These are phyloP conservation scores for Aix galericulata DNA, from an alignment of 2,113 vertebrate species.

Conservation along the genomic window DNA sequence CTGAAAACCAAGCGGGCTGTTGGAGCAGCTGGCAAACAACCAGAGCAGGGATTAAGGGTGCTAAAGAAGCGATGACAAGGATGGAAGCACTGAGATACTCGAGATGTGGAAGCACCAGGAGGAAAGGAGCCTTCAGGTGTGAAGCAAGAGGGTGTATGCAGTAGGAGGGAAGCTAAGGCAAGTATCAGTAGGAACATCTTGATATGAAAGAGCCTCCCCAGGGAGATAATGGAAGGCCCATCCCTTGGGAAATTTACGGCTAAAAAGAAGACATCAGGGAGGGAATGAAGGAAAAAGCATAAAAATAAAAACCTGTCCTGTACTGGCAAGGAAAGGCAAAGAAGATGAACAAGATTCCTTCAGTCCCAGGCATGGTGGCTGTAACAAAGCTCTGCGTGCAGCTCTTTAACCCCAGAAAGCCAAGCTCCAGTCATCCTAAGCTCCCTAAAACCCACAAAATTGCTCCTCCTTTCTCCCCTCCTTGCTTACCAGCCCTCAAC, in stretches of 20 bases:
- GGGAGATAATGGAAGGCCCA: background rate
- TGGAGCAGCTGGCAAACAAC: background rate
- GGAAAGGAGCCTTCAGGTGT: background rate
- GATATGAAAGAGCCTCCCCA: background rate
- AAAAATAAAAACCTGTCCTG: background rate
- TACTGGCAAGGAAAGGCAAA: background rate
- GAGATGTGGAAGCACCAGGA: background rate
- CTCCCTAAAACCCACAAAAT: background rate
- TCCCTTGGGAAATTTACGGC: background rate
- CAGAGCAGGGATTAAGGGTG: background rate
- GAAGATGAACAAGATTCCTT: background rate
- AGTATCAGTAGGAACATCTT: background rate
- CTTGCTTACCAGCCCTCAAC: background rate
- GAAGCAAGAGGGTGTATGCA: background rate
- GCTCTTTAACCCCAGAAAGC: background rate
- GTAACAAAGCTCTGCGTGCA: background rate
- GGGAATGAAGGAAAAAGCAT: background rate
- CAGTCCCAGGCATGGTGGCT: background rate
- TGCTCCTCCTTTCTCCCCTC: background rate
- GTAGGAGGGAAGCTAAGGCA: background rate
- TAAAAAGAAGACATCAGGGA: background rate
- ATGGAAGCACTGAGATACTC: background rate
- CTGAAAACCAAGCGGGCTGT: background rate
- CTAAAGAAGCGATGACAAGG: background rate
- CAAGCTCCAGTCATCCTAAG: background rate